Evolutionary conservation across 92 coral and sea anemone genomes (phyloP), one percentile per base, ranked within the genome.

Genomic region (Phenganax marumi): DNA sequence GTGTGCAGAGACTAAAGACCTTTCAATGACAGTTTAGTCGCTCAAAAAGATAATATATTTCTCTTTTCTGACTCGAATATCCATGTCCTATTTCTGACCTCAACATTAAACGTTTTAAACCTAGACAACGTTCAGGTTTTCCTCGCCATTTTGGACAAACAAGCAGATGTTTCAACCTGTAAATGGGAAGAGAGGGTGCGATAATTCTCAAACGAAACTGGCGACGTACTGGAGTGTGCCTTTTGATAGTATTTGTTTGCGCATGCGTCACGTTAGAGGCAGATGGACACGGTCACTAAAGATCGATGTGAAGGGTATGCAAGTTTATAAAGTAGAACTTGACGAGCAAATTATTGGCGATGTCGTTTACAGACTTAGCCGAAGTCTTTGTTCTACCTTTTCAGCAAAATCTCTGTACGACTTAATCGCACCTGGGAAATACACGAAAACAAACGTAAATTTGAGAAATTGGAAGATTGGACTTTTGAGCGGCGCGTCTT

Each of bases 161-260:
- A 78, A 78, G 24, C 3, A 60, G 48, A n/a, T 66, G 53, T 78
- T 57, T 66, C 46, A 78, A 10, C 73, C 73, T 11, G 60, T 39
- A 12, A 62, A 47, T 78, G 83, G 83, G 16, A 60, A 43, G 48
- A 62, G 46, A 1, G 83, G 83, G 1, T 78, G 72, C n/a, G 83
- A 78, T 60, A 60, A 46, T 49, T 10, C 23, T 12, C 56, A 78
- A 60, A 78, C 83, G 3, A 78, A 78, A 61, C 73, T 78, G 8
- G 71, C 83, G 10, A 78, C 83, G 8, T 78, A 78, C 60, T 78
- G 83, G 83, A 78, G 83, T 22, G 50, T 58, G 43, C 83, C 83
- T 43, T 78, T 78, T 66, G 66, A 65, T 3, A 60, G 66, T 25
- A 78, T 78, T 63, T 78, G 83, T 62, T 26, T 78, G 52, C 83